phyloP scores from a whole-genome alignment of 1,140 invertebrate species.

The Meloidogyne exigua region DNA sequence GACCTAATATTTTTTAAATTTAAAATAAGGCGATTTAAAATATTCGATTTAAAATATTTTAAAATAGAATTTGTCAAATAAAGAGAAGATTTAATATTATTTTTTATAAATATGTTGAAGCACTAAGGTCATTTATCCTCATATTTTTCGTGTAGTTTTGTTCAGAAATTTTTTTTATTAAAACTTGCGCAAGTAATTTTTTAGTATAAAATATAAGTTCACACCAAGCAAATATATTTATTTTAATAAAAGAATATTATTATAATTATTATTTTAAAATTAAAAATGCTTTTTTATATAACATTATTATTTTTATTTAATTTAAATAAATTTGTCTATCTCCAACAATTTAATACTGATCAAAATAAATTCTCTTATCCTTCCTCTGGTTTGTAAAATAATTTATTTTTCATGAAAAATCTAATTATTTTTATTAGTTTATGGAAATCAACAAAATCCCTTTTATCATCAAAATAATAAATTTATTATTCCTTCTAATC shows the following conservation, averaged over 20 bases:
- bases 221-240: not conserved
- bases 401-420: no score
- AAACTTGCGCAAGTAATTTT: not conserved
- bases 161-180: not conserved
- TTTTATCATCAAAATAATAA: not conserved
- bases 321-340: not conserved
- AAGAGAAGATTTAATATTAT: no score
- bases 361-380: not conserved
- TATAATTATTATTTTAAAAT: not conserved
- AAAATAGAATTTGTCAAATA: no score
- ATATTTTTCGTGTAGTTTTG: no score
- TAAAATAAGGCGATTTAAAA: no score
- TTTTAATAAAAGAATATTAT: no score
- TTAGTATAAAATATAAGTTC: not conserved
- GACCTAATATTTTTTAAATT: no score
- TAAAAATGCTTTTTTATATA: not conserved
- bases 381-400: not conserved
- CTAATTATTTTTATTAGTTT: not conserved
- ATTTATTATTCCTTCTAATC: not conserved
- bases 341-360: not conserved
- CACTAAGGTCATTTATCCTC: no score
- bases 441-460: not conserved
- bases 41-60: no score
- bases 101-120: no score
- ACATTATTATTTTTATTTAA: not conserved